Percentiles rank a stretch among this genome's conserved stretches.
These are phyloP conservation scores for Lycia hirtaria DNA, from an alignment of 2,888 invertebrate species.

Conservation along the genomic window DNA sequence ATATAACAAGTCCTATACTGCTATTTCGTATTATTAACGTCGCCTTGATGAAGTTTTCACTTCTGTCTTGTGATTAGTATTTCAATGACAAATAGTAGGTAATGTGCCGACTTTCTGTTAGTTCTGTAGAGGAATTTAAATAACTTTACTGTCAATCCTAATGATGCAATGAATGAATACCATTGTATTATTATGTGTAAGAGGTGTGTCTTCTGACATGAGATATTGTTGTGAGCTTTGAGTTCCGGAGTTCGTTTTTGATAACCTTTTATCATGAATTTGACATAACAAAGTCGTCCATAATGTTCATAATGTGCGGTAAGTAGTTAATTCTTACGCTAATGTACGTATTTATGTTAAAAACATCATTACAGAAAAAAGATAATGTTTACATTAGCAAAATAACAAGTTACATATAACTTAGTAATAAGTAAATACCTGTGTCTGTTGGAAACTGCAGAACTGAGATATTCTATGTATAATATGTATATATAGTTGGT, in stretches of 20 bases:
- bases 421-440: background rate
- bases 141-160: background rate
- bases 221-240: background rate
- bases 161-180: constrained; percentile 17
- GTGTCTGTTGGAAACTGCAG: no score
- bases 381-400: background rate
- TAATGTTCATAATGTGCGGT: constrained; percentile 8
- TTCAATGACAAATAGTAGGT: no score
- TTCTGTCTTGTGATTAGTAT: no score
- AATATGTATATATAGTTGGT: no score
- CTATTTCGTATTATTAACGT: no score
- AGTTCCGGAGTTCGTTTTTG: constrained; percentile 1
- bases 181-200: constrained; percentile 6
- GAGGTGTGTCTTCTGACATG: constrained; percentile 18
- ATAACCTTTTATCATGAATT: constrained; percentile 21
- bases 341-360: no score
- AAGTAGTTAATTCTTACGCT: background rate
- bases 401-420: no score
- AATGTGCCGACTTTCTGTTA: background rate
- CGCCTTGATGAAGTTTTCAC: no score
- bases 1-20: no score
- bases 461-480: no score
- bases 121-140: background rate
- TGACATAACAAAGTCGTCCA: constrained; percentile 1
- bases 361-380: no score